phyloP scores from a whole-genome alignment of 1,140 invertebrate species.

The Eupristina koningsbergeri region DNA sequence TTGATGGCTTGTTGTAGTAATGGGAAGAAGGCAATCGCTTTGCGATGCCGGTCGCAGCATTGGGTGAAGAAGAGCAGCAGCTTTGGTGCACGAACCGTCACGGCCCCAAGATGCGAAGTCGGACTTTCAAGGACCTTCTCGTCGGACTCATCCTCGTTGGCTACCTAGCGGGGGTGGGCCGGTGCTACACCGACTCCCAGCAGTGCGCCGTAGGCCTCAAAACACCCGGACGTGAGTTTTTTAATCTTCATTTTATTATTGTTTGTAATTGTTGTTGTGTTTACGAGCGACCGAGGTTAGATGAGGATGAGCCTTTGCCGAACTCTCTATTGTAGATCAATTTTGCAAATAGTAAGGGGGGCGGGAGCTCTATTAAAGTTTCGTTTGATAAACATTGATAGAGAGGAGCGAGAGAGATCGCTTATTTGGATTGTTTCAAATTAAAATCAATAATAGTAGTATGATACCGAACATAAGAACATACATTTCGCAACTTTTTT shows the following conservation, averaged over 20 bases:
- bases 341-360: too few species aligned
- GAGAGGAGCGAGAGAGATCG: too few species aligned
- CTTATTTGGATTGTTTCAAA: too few species aligned
- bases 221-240: conserved; percentile 63
- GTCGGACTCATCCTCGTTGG: background rate
- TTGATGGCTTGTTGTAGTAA: conserved; percentile 8
- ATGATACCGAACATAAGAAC: too few species aligned
- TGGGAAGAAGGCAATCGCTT: conserved; percentile 19
- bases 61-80: conserved; percentile 14
- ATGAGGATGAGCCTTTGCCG: too few species aligned
- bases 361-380: too few species aligned
- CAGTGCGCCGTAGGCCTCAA: conserved; percentile 59
- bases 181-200: conserved; percentile 47
- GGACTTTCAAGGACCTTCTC: background rate
- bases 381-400: background rate
- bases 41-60: conserved; percentile 26
- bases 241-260: background rate
- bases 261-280: too few species aligned
- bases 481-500: too few species aligned
- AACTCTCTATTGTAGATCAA: too few species aligned
- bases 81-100: background rate
- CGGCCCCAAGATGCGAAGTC: background rate
- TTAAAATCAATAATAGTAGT: too few species aligned
- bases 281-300: too few species aligned
- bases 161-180: background rate